Base-by-base conservation (phyloP, 2,888 invertebrate species). In the Andrena minutula region DNA sequence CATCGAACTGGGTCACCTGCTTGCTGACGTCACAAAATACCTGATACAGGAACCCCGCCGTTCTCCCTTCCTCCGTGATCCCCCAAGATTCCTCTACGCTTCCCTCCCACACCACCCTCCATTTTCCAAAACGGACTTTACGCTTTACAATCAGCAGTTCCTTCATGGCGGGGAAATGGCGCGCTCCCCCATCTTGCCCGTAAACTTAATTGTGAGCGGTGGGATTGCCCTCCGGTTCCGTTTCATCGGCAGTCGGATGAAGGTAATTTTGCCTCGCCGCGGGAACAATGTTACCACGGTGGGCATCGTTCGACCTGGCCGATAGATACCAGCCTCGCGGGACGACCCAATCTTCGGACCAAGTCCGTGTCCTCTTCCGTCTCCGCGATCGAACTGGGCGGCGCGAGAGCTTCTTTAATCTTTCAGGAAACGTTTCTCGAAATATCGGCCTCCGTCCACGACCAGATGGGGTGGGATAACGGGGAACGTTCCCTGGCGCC, bases 131-230 rank as follows among this genome's bases (percentile, higher is more conserved):
- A 64, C 26, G 12, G 49, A 12, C 20, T 49, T 64, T 49, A 47
- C 78, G 23, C 72, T 83, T 78, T n/a, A 53, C 66, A 75, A 75
- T 71, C 69, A 47, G 23, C 74, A 51, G 10, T 64, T 69, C 53
- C 32, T 51, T 64, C 35, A 69, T 35, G 49, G 60, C 58, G 75
- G 71, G 72, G 41, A 77, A 79, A 80, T 80, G 69, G 73, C 53
- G 64, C 28, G 74, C 16, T 71, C 63, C 56, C 26, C 20, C 68
- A 49, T 77, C 63, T 49, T 68, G 63, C 80, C 64, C 73, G 80
- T 83, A 81, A 85, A 83, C 83, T 84, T 86, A 87, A 87, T 84
- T 79, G 71, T 53, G 73, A 79, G 47, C 60, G 49, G 30, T 47
- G 69, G 75, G 78, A 86, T 83, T 84, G 87, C 75, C 51, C 82